A percentile compares a stretch with the other conserved stretches of the same genome.
phyloP scores from a whole-genome alignment of 2,797 vertebrate species.

The Phrynocephalus forsythii region DNA sequence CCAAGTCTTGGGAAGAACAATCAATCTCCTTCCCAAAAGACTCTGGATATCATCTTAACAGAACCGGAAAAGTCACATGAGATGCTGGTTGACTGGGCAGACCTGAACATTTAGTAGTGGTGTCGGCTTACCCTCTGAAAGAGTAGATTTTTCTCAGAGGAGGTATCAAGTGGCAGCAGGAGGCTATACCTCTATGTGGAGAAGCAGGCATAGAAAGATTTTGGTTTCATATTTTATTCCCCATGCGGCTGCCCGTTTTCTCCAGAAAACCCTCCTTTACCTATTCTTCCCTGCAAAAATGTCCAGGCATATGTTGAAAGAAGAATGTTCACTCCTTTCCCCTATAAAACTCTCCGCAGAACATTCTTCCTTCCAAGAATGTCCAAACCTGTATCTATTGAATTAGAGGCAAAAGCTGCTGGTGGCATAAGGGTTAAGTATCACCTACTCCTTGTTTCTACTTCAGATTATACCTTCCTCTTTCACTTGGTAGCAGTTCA shows the following conservation, averaged over 20 bases:
- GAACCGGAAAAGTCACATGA: background rate
- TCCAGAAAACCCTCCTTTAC: too few relatives aligned
- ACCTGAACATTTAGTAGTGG: background rate
- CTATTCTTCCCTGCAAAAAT: background rate
- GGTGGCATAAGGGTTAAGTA: background rate
- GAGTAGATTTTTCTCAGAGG: background rate
- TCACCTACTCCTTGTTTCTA: too few relatives aligned
- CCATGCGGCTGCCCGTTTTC: too few relatives aligned
- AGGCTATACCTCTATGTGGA: background rate
- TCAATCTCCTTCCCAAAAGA: conserved; percentile 3
- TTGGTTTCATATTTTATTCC: too few relatives aligned
- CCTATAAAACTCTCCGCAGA: too few relatives aligned
- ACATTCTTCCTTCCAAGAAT: background rate
- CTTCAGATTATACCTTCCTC: background rate
- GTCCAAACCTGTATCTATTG: background rate
- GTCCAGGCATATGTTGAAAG: background rate
- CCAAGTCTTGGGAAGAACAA: background rate
- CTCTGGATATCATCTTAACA: background rate
- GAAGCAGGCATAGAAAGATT: background rate
- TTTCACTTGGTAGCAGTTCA: background rate
- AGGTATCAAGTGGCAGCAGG: background rate
- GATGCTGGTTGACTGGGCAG: background rate
- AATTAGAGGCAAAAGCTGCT: background rate
- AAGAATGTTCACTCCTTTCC: background rate
- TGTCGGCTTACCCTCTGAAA: background rate